A percentile compares a stretch with the other conserved stretches of the same genome.
phyloP scores from a whole-genome alignment of 2,888 invertebrate species.

The Xylophagus ater region DNA sequence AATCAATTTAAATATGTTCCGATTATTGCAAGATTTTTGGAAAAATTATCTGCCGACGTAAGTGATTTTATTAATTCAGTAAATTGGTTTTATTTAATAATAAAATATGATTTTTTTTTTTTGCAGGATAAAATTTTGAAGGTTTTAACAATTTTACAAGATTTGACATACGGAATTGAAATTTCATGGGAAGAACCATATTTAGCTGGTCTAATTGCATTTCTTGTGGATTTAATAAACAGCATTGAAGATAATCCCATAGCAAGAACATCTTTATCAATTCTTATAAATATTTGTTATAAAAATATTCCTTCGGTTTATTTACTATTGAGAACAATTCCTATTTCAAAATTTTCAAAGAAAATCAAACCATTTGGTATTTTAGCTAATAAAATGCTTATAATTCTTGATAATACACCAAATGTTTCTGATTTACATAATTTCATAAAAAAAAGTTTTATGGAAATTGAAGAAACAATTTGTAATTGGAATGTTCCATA shows the following conservation, averaged over 20 bases:
- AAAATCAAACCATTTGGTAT: conserved; percentile 32
- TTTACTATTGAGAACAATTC: conserved; percentile 57
- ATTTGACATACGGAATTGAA: conserved; percentile 66
- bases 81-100: neutral
- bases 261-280: conserved; percentile 48
- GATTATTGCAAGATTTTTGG: conserved; percentile 27
- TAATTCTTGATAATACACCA: conserved; percentile 31
- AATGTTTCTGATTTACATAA: conserved; percentile 29
- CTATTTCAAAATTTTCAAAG: conserved; percentile 36
- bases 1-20: conserved; percentile 33
- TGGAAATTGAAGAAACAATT: conserved; percentile 29
- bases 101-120: neutral
- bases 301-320: conserved; percentile 66
- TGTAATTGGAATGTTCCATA: conserved; percentile 33
- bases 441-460: conserved; percentile 31
- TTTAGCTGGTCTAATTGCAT: conserved; percentile 53
- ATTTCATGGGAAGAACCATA: conserved; percentile 74
- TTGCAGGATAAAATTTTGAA: conserved; percentile 27
- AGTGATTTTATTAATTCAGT: neutral
- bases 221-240: conserved; percentile 54
- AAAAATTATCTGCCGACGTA: conserved; percentile 23
- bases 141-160: conserved; percentile 40
- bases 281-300: conserved; percentile 68
- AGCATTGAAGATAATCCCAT: conserved; percentile 41
- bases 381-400: conserved; percentile 34